Percentiles rank a stretch among this genome's conserved stretches.
Evolutionary conservation across 2,113 vertebrate species (phyloP).

Genomic region (Dromaius novaehollandiae): DNA sequence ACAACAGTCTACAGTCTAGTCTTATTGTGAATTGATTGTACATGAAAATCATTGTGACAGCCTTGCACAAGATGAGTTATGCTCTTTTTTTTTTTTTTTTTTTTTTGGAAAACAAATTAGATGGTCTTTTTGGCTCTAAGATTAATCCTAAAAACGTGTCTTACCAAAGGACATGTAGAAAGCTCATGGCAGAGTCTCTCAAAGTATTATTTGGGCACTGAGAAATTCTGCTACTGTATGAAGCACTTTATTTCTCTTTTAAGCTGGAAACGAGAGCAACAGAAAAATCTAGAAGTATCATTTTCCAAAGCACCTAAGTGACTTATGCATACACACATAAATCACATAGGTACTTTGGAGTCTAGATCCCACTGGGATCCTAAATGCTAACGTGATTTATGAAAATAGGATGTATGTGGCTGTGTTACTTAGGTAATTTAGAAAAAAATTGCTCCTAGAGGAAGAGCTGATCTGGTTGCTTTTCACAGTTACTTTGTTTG

Average conservation of each 20-base stretch:
- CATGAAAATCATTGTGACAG: conserved; percentile 12
- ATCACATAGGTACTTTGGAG: conserved; percentile 19
- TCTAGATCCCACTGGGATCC: conserved; percentile 8
- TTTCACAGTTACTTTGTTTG: conserved; percentile 51
- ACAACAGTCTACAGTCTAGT: neutral
- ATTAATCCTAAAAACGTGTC: neutral
- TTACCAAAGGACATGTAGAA: neutral
- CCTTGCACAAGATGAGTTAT: neutral
- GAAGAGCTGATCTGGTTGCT: neutral
- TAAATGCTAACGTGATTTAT: conserved; percentile 55
- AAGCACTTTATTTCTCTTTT: neutral
- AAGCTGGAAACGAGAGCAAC: neutral
- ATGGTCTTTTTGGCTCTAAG: neutral
- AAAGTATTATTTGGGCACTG: neutral
- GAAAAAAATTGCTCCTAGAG: conserved; percentile 23
- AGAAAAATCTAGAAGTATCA: neutral
- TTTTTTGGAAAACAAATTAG: neutral
- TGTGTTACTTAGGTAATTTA: conserved; percentile 18
- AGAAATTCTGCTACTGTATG: neutral
- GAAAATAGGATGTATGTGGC: neutral
- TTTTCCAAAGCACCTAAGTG: conserved; percentile 7
- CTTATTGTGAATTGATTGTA: neutral
- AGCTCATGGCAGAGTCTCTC: neutral
- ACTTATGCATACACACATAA: neutral
- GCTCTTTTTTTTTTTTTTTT: neutral